These are phyloP conservation scores for Mormyrus hasselquistii DNA, from an alignment of 2,797 vertebrate genomes.

Conservation along the genomic window DNA sequence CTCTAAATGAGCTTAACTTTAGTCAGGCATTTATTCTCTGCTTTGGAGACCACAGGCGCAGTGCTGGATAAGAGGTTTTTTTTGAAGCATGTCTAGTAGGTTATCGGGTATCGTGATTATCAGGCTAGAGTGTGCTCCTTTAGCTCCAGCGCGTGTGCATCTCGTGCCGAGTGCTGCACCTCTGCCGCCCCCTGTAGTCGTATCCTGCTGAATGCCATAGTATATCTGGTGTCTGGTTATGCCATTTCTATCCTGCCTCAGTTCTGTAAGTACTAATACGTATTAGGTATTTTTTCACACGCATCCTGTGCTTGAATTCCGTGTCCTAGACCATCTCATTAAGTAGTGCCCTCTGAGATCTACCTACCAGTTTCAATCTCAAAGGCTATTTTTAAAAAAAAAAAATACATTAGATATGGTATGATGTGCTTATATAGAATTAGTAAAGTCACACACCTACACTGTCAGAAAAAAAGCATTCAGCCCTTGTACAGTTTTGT, in stretches of 20 bases:
- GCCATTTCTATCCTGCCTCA: neutral
- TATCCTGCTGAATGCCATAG: neutral
- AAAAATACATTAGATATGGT: neutral
- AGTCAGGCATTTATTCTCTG: neutral
- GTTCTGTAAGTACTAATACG: neutral
- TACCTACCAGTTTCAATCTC: neutral
- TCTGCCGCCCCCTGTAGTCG: neutral
- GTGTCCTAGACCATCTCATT: neutral
- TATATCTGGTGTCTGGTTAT: neutral
- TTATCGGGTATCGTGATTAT: neutral
- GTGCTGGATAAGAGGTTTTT: neutral
- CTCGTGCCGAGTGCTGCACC: neutral
- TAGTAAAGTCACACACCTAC: neutral
- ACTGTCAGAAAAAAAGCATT: neutral
- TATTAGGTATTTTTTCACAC: neutral
- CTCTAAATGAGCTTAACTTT: neutral
- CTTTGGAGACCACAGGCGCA: neutral
- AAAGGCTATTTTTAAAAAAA: neutral
- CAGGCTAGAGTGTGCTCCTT: neutral
- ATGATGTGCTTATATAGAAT: neutral
- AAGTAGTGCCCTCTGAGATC: neutral
- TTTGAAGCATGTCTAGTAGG: neutral
- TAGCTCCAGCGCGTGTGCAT: neutral
- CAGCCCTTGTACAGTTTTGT: neutral
- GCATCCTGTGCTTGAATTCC: neutral